Evolutionary conservation across 2,888 invertebrate genomes (phyloP).

Genomic region (Torymus tubicola): DNA sequence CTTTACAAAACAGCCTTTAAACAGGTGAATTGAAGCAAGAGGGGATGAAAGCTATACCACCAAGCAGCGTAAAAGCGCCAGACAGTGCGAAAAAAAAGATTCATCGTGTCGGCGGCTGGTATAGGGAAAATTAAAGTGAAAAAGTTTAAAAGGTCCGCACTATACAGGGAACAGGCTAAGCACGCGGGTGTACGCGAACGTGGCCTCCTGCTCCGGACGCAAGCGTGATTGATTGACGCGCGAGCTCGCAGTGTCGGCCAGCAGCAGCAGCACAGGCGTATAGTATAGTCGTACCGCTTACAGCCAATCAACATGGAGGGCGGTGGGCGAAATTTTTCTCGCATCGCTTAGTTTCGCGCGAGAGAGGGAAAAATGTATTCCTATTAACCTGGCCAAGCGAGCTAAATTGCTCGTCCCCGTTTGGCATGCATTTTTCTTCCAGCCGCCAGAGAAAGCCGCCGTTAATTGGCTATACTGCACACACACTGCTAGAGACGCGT

Average conservation of each 20-base stretch:
- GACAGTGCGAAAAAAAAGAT: conserved; percentile 32
- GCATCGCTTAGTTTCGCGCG: conserved; percentile 21
- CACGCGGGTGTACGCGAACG: conserved; percentile 7
- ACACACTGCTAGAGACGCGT: neutral
- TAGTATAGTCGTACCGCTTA: conserved; percentile 43
- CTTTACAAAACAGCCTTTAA: too few relatives aligned
- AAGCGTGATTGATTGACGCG: conserved; percentile 54
- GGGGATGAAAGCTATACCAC: too few relatives aligned
- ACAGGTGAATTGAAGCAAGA: too few relatives aligned
- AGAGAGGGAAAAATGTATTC: conserved; percentile 39
- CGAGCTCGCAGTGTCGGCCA: neutral
- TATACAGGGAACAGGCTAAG: neutral
- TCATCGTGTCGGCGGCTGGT: conserved; percentile 8
- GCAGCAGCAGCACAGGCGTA: neutral
- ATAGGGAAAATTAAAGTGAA: conserved; percentile 41
- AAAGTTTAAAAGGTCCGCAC: conserved; percentile 33
- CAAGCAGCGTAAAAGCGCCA: neutral
- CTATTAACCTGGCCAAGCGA: conserved; percentile 18
- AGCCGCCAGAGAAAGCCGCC: neutral
- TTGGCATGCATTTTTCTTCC: conserved; percentile 42
- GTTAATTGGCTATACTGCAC: conserved; percentile 28
- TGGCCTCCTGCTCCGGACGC: conserved; percentile 48
- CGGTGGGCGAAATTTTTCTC: conserved; percentile 26
- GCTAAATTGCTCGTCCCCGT: conserved; percentile 34
- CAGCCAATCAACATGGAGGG: conserved; percentile 38